A percentile compares a stretch with the other conserved stretches of the same genome.
Conservation (phyloP, 2,797 vertebrate genomes). For the Myotis planiceps region DNA sequence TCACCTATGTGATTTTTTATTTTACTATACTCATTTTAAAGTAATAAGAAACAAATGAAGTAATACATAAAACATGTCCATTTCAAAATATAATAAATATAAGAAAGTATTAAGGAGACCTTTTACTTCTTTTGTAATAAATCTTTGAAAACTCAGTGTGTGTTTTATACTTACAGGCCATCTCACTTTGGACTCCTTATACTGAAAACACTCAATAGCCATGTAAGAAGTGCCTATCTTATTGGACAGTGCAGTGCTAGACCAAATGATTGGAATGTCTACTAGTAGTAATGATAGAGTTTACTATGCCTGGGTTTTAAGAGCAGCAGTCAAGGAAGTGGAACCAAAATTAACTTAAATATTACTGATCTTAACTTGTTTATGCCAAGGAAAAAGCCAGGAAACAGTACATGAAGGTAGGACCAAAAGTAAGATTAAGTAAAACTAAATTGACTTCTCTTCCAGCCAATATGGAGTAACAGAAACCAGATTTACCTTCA, state of each 20-base stretch:
- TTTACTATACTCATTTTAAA: not conserved
- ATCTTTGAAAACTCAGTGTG: not conserved
- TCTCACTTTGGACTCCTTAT: not conserved
- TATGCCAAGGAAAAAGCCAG: not conserved
- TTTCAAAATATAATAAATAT: not conserved
- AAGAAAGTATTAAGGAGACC: not conserved
- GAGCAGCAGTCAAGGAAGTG: not conserved
- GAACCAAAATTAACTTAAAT: not conserved
- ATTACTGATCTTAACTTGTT: conserved; percentile 2
- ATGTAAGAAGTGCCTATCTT: not conserved
- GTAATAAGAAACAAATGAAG: not conserved
- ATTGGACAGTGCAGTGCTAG: not conserved
- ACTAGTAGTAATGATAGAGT: not conserved
- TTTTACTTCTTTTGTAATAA: not conserved
- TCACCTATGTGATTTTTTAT: not conserved
- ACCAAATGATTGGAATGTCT: not conserved
- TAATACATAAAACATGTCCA: not conserved
- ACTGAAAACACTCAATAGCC: not conserved
- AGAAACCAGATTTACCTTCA: not conserved
- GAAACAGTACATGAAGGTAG: not conserved
- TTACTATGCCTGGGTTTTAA: not conserved
- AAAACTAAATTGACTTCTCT: not conserved
- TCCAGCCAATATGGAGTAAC: not conserved
- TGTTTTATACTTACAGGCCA: not conserved
- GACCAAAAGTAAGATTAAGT: not conserved